These are phyloP conservation scores for Orthonychiurus folsomi DNA, from an alignment of 2,888 invertebrate genomes.

Conservation along the genomic window DNA sequence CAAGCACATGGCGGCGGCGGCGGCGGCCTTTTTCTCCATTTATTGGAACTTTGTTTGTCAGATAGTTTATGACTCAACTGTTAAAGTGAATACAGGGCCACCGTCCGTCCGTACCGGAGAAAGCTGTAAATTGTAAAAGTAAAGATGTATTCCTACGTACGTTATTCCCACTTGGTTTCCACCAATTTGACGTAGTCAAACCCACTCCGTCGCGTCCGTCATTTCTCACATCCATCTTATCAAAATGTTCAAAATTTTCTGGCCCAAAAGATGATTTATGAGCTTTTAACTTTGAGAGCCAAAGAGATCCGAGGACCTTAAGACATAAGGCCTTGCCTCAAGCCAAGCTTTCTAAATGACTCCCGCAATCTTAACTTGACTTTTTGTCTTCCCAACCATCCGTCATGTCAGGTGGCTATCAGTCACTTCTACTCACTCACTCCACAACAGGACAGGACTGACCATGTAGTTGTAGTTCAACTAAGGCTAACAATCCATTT, in stretches of 20 bases:
- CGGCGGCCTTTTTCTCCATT: neutral
- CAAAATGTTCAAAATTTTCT: too few relatives aligned
- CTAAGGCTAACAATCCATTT: too few relatives aligned
- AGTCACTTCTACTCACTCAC: neutral
- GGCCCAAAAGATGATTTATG: slow-evolving; percentile 25
- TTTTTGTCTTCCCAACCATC: neutral
- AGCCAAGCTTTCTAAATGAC: neutral
- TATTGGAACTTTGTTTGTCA: slow-evolving; percentile 10
- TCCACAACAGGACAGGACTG: too few relatives aligned
- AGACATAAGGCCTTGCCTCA: neutral
- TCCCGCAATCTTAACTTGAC: neutral
- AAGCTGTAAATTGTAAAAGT: neutral
- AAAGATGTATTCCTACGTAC: neutral
- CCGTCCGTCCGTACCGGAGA: neutral
- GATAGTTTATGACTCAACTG: slow-evolving; percentile 1
- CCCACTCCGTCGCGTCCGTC: slow-evolving; percentile 19
- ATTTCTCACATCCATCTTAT: slow-evolving; percentile 17
- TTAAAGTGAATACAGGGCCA: neutral
- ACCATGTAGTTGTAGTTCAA: too few relatives aligned
- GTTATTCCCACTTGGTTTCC: too few relatives aligned
- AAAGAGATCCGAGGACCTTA: too few relatives aligned
- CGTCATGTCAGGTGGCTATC: neutral
- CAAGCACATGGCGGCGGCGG: neutral
- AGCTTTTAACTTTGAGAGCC: slow-evolving; percentile 27
- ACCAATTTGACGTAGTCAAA: too few relatives aligned